A percentile compares a stretch with the other conserved stretches of the same genome.
Evolutionary conservation across 1,140 invertebrate species (phyloP).

Genomic region (Drosophila parabipectinata): DNA sequence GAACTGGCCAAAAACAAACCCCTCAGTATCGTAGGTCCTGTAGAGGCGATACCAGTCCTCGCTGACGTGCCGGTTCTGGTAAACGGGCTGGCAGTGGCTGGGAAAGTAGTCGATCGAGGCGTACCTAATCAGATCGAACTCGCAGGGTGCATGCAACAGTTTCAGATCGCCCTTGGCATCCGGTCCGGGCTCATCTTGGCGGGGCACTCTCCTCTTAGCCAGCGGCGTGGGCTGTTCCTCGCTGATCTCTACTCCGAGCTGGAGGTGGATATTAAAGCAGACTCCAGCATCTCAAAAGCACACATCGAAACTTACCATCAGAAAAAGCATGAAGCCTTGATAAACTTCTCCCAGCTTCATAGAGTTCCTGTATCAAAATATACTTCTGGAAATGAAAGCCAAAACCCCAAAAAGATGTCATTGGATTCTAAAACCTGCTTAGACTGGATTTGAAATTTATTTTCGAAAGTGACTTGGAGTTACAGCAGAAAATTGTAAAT

Average conservation of each 20-base stretch:
- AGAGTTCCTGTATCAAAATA: not conserved
- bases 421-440: constrained; percentile 12
- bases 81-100: not conserved
- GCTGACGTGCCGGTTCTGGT: not conserved
- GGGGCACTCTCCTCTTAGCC: not conserved
- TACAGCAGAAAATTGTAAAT: constrained; percentile 61
- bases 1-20: constrained; percentile 13
- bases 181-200: not conserved
- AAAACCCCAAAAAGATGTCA: constrained; percentile 6
- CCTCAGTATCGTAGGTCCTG: constrained; percentile 19
- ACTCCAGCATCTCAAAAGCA: not conserved
- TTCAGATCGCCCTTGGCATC: constrained; percentile 7
- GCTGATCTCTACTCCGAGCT: not conserved
- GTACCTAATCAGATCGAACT: constrained; percentile 10
- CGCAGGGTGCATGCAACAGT: constrained; percentile 17
- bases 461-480: constrained; percentile 68
- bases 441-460: constrained; percentile 60
- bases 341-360: not conserved
- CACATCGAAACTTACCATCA: not conserved
- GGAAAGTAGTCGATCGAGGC: constrained; percentile 19
- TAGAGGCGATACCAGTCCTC: constrained; percentile 15
- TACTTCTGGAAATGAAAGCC: not conserved
- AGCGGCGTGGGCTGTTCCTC: not conserved
- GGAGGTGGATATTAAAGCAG: not conserved
- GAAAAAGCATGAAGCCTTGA: too few species aligned